Percentiles rank a stretch among this genome's conserved stretches.
Evolutionary conservation across 2,888 invertebrate genomes (phyloP).

Genomic region (Lepidonotus clava): DNA sequence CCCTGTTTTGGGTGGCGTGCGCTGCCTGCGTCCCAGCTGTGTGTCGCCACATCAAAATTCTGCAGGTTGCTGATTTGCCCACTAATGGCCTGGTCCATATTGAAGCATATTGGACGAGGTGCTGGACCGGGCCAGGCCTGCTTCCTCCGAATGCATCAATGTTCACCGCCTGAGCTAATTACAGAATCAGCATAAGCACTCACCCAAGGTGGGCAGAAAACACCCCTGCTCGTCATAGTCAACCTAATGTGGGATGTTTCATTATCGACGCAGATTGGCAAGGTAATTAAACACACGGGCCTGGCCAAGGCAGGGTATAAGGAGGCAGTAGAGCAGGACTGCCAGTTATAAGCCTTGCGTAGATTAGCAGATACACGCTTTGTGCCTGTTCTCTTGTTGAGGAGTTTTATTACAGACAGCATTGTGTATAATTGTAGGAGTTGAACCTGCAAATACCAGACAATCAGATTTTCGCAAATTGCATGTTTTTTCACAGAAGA

Average conservation of each 20-base stretch:
- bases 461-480: too few species aligned
- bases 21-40: not conserved
- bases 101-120: constrained; percentile 40
- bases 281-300: constrained; percentile 42
- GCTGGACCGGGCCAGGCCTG: constrained; percentile 23
- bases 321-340: constrained; percentile 5
- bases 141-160: constrained; percentile 39
- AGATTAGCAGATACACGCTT: not conserved
- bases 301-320: not conserved
- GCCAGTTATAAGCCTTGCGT: not conserved
- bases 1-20: not conserved
- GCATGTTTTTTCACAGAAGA: too few species aligned
- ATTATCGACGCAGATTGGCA: constrained; percentile 31
- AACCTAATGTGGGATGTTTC: constrained; percentile 40
- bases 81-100: constrained; percentile 37
- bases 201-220: constrained; percentile 44
- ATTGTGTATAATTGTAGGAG: too few species aligned
- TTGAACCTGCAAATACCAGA: too few species aligned
- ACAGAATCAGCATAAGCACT: constrained; percentile 45
- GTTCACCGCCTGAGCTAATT: constrained; percentile 36
- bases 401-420: too few species aligned
- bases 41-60: constrained; percentile 39
- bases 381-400: too few species aligned
- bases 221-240: constrained; percentile 2
- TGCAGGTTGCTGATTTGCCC: constrained; percentile 44